phyloP scores from a whole-genome alignment of 2,113 vertebrate genomes.

The Peromyscus californicus region DNA sequence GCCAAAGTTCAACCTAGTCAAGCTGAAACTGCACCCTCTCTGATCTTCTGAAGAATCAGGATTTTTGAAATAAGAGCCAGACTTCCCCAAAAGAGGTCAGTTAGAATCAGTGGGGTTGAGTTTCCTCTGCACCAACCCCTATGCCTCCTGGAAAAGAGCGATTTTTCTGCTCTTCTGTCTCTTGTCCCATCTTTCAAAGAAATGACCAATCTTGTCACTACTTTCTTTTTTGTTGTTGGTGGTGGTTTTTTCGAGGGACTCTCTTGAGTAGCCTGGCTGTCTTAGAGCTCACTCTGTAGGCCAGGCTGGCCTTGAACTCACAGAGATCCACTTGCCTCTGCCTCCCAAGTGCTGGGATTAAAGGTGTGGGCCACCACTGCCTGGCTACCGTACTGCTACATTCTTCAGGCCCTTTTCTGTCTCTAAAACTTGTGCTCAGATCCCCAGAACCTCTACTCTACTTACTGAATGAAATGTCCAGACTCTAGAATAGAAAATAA shows the following conservation, averaged over 20 bases:
- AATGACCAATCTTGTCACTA: neutral
- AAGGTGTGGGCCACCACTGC: no score
- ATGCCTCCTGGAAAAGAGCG: neutral
- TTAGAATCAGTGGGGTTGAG: neutral
- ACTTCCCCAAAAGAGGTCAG: neutral
- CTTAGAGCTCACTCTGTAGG: neutral
- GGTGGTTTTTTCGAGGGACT: neutral
- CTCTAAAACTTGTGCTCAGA: neutral
- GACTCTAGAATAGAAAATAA: slow-evolving; percentile 15
- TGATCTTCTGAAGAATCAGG: neutral
- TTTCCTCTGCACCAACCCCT: neutral
- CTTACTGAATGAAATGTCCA: neutral
- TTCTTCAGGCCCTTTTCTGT: neutral
- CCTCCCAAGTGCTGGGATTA: neutral
- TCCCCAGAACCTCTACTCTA: neutral
- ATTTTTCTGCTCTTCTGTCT: neutral
- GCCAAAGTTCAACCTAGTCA: neutral
- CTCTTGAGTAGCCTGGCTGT: neutral
- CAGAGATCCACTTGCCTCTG: neutral
- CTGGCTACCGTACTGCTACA: neutral
- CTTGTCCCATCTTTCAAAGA: neutral
- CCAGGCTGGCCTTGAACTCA: neutral
- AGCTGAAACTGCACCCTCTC: neutral
- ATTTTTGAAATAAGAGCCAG: neutral
- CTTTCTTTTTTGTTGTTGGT: neutral